Base-by-base conservation (phyloP, 2,113 vertebrate species). In the Platysternon megacephalum region DNA sequence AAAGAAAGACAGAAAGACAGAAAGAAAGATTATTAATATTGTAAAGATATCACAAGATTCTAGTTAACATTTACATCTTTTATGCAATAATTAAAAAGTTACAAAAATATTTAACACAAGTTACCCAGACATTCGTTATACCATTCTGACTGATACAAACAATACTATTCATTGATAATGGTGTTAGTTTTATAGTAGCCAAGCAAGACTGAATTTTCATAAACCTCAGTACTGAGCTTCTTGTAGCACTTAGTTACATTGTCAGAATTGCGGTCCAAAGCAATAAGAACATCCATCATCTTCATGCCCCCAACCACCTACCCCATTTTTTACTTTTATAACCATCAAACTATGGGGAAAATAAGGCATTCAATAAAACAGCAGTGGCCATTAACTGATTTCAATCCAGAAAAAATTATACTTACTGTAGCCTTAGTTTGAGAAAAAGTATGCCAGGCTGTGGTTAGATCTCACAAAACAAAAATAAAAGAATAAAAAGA, bases 371-470 rank as follows among this genome's bases (percentile, higher is more conserved):
- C 4, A 22, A 53, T 94, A 84, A 88, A 78, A 46, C 6, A 81
- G 84, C 42, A n/a, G 28, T 51, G 89, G 48, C 4, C 61, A 65
- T 52, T 56, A 79, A 49, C 8, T 56, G 12, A 86, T 88, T 80
- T 86, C n/a, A 94, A 94, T 93, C 81, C 9, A 16, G 86, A 79
- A 84, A 84, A 58, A 82, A 29, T 5, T 90, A 55, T 98, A 99
- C 99, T 99, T 98, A 99, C 99, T 97, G 99, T 98, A 98, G 99
- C 98, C 98, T 99, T 99, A 97, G 98, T 99, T 97, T 99, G 99
- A 97, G 98, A 98, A 96, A 99, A 98, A 97, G 98, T 97, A 98
- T 98, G 98, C 99, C 99, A 99, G 97, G 98, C 98, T 98, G 98
- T 94, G 89, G 98, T 98, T 94, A 98, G 94, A 96, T 99, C 99